Evolutionary conservation across 2,888 invertebrate genomes (phyloP), one percentile per base, ranked within the genome.

Genomic region (Dorcus hopei): DNA sequence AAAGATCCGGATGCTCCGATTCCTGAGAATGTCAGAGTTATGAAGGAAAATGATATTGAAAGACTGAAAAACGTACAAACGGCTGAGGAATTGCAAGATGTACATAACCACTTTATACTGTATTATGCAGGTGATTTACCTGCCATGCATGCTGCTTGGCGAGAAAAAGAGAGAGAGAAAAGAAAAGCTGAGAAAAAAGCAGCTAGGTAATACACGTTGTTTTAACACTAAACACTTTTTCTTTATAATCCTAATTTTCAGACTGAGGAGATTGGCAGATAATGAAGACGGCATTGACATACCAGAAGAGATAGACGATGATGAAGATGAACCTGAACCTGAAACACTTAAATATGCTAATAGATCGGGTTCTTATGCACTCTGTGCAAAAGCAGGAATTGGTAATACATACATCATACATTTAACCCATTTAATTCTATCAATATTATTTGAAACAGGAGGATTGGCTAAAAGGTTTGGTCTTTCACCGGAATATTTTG

Each of bases 391-490:
- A 74, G 92, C 93, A 2, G 94, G 94, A 23, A 84, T 96, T 9
- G 88, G 88, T 83, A 64, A 73, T 33, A 33, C 5, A 33, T 9
- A 9, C 33, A 5, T 49, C 23, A 3, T 33, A 9, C 14, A 14
- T 33, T 33, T 53, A 11, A 33, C 3, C 23, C 4, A 54, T 33
- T 26, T 19, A 2, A 11, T 8, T 53, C 14, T n/a, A 38, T 49
- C 19, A 9, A 9, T 57, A 33, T 59, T 52, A 23, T 50, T 49
- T 53, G 54, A 45, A 67, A 14, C 76, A 87, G 91, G 87, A 70
- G 87, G 89, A 0, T 83, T 97, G 47, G 93, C 93, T 2, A 91
- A 91, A 74, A 89, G 90, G 74, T 98, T 97, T 78, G 98, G 98
- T 61, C 80, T 99, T 52, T 87, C 90, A 0, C 95, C 98, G 0